Percentiles rank a stretch among this genome's conserved stretches.
phyloP scores from a whole-genome alignment of 1,140 invertebrate species.

The Drosophila sucinea region DNA sequence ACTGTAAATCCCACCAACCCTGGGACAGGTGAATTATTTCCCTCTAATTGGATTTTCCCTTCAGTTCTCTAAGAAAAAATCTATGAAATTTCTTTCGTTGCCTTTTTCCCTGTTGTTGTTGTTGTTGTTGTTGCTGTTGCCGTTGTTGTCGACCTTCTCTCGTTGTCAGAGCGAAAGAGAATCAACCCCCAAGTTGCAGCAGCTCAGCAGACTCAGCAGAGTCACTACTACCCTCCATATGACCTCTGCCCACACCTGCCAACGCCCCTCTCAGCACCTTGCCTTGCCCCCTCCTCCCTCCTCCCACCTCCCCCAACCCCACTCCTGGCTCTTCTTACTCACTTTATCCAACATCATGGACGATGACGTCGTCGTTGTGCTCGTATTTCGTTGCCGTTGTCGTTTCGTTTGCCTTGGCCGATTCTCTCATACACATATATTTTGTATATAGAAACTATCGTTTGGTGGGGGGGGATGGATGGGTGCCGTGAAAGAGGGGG shows the following conservation, averaged over 20 bases:
- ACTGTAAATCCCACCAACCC: conserved; percentile 13
- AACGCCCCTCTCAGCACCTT: conserved; percentile 13
- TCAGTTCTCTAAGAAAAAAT: conserved; percentile 82
- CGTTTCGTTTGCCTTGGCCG: conserved; percentile 71
- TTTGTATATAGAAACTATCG: conserved; percentile 38
- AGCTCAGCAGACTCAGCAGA: conserved; percentile 37
- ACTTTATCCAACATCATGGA: conserved; percentile 51
- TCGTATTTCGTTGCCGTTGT: conserved; percentile 24
- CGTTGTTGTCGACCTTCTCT: conserved; percentile 47
- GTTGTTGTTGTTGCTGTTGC: conserved; percentile 8
- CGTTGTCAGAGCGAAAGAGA: conserved; percentile 18
- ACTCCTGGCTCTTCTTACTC: neutral
- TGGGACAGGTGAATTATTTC: conserved; percentile 82
- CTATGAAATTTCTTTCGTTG: conserved; percentile 74
- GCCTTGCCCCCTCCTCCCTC: conserved; percentile 18
- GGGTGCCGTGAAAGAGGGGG: neutral
- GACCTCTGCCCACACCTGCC: conserved; percentile 62
- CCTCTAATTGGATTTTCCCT: conserved; percentile 83
- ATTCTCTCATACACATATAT: conserved; percentile 57
- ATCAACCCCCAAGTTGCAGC: conserved; percentile 47
- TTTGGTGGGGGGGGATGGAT: neutral
- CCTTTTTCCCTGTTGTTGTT: conserved; percentile 28
- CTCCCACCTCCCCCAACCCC: conserved; percentile 4
- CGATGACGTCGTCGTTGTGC: conserved; percentile 64
- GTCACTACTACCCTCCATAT: conserved; percentile 67